Evolutionary conservation across 2,888 invertebrate species (phyloP), one percentile per base, ranked within the genome.

Genomic region (Cecidostiba fungosa): DNA sequence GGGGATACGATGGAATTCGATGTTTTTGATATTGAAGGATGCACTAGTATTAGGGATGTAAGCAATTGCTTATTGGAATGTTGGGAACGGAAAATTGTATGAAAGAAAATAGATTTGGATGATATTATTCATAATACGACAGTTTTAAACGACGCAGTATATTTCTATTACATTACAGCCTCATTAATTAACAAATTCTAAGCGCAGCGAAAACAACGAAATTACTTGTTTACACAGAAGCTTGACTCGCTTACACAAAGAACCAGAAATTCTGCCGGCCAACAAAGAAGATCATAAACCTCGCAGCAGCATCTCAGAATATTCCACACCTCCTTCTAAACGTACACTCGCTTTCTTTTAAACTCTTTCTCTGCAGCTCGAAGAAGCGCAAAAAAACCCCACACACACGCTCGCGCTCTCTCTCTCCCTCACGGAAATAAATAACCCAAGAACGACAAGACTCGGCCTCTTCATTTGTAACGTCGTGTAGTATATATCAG

Each of bases 381-480:
- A n/a, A 54, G 6, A 54, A 26, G 29, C 10, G 16, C 23, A 29
- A 66, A n/a, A 26, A 26, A 66, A 26, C n/a, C 3, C 4, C 59
- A 4, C 59, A 23, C 66, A 66, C 66, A 26, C 0, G 16, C 23
- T 10, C n/a, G n/a, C n/a, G n/a, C 23, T 59, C 59, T 59, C 19
- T 6, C 62, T 23, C 26, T 66, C 66, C 26, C 23, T 12, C 69
- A 5, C 16, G 39, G 66, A 74, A 79, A 80, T 84, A 84, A 84
- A 84, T 84, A 84, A 84, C 59, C 16, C 66, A 73, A 19, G n/a
- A 29, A 16, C 32, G 47, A 39, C 19, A 39, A 43, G 12, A 54
- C 43, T 50, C 47, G 79, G 62, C 43, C 84, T 70, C 70, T 84
- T 84, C 80, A 70, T 84, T 84, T 80, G 76, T 76, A 76, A 80